phyloP scores from a whole-genome alignment of 2,888 invertebrate genomes.

The Idaea dimidiata region DNA sequence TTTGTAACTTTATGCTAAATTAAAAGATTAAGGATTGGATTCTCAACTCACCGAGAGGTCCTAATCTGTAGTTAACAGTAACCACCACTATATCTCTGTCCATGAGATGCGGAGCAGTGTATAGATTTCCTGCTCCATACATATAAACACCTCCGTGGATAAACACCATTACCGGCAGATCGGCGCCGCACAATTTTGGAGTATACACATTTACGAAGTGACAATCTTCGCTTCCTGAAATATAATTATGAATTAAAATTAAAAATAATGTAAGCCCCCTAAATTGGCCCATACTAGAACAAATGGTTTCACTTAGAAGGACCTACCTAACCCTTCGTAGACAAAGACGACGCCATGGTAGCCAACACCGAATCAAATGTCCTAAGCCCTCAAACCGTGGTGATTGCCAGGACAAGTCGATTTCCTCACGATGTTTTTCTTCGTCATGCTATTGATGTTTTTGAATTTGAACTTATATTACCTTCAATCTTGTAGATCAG shows the following conservation, averaged over 20 bases:
- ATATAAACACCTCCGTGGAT: constrained; percentile 88
- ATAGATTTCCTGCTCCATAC: constrained; percentile 80
- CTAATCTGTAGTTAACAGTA: constrained; percentile 86
- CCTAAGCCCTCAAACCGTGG: too few relatives aligned
- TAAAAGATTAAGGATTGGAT: too few relatives aligned
- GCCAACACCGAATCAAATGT: too few relatives aligned
- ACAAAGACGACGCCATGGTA: too few relatives aligned
- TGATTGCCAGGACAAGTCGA: too few relatives aligned
- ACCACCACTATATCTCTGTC: constrained; percentile 84
- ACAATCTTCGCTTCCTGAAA: constrained; percentile 84
- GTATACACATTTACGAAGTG: constrained; percentile 83
- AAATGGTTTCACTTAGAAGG: too few relatives aligned
- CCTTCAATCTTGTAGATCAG: constrained; percentile 51
- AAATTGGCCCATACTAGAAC: too few relatives aligned
- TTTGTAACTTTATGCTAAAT: too few relatives aligned
- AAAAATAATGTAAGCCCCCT: too few relatives aligned
- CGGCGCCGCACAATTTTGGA: constrained; percentile 66
- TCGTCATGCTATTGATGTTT: too few relatives aligned
- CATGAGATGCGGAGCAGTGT: constrained; percentile 82
- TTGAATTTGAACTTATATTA: constrained; percentile 21
- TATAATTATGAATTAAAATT: constrained; percentile 1
- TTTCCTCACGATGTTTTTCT: too few relatives aligned
- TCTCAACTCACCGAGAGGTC: constrained; percentile 81
- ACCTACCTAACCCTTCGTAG: too few relatives aligned
- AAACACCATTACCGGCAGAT: constrained; percentile 82